phyloP scores from a whole-genome alignment of 2,888 invertebrate genomes.

The Sarcophaga variegata region DNA sequence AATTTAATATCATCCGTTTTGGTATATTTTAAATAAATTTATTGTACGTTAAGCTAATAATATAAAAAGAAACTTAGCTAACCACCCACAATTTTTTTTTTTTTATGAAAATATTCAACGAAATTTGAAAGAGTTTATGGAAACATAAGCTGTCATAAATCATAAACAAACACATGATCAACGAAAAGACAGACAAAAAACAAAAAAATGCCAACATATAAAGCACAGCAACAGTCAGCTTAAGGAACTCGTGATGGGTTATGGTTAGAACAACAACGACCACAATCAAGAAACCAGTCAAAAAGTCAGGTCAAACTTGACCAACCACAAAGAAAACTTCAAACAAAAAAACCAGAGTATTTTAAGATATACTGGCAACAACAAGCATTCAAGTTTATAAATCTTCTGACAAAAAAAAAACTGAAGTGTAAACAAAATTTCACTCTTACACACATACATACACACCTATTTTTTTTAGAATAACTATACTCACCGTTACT shows the following conservation, averaged over 20 bases:
- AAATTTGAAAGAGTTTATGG: constrained; percentile 17
- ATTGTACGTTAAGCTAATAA: neutral
- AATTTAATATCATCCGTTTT: too few species aligned
- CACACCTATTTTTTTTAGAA: constrained; percentile 27
- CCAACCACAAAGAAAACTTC: constrained; percentile 17
- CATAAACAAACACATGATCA: constrained; percentile 59
- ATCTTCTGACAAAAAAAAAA: constrained; percentile 52
- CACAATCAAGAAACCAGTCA: constrained; percentile 49
- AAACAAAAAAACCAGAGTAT: neutral
- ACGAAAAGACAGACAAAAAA: neutral
- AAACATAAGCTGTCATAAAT: constrained; percentile 67
- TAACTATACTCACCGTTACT: too few species aligned
- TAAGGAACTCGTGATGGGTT: constrained; percentile 46
- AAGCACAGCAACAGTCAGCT: constrained; percentile 37
- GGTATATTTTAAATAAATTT: too few species aligned
- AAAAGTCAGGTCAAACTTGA: constrained; percentile 65
- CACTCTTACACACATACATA: constrained; percentile 41
- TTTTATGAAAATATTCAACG: constrained; percentile 8
- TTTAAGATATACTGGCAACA: too few species aligned
- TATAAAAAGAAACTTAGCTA: constrained; percentile 32
- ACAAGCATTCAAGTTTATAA: constrained; percentile 48
- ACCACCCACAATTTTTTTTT: constrained; percentile 5
- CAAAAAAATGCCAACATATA: constrained; percentile 12
- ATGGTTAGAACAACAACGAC: neutral
- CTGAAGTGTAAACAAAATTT: constrained; percentile 64